Percentiles rank a stretch among this genome's conserved stretches.
These are phyloP conservation scores for Eupithecia pulchellata DNA, from an alignment of 2,888 invertebrate genomes.

Conservation along the genomic window DNA sequence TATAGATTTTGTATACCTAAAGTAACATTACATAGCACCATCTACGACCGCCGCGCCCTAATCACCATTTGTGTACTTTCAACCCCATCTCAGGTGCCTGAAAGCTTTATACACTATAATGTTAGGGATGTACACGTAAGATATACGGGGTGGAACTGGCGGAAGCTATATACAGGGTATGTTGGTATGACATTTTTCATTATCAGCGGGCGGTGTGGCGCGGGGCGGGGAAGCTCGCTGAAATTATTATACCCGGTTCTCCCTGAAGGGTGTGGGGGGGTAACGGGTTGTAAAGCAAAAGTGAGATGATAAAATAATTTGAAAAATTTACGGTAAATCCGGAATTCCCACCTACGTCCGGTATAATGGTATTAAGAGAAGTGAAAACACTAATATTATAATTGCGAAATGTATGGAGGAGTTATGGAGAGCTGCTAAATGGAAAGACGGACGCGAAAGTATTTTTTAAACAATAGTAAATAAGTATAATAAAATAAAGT, in stretches of 20 bases:
- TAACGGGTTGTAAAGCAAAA: slow-evolving; percentile 42
- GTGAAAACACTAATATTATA: no score
- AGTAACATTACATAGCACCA: not conserved
- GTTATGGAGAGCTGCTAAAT: no score
- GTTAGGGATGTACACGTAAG: not conserved
- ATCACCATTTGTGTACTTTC: slow-evolving; percentile 32
- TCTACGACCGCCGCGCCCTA: not conserved
- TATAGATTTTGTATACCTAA: no score
- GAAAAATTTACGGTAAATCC: slow-evolving; percentile 21
- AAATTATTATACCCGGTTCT: slow-evolving; percentile 65
- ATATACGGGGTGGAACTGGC: not conserved
- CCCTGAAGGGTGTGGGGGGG: slow-evolving; percentile 39
- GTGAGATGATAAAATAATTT: no score
- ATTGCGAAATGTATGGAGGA: no score
- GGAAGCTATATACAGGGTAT: slow-evolving; percentile 34
- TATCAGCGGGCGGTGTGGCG: slow-evolving; percentile 48
- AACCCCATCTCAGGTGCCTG: slow-evolving; percentile 43
- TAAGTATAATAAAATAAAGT: no score
- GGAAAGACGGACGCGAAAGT: no score
- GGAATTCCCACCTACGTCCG: slow-evolving; percentile 10
- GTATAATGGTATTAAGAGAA: not conserved
- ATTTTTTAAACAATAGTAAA: no score
- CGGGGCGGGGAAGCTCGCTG: slow-evolving; percentile 51
- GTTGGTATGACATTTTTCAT: slow-evolving; percentile 65
- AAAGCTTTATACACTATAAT: slow-evolving; percentile 1